Evolutionary conservation across 2,888 invertebrate species (phyloP).

Genomic region (Spodoptera picta): DNA sequence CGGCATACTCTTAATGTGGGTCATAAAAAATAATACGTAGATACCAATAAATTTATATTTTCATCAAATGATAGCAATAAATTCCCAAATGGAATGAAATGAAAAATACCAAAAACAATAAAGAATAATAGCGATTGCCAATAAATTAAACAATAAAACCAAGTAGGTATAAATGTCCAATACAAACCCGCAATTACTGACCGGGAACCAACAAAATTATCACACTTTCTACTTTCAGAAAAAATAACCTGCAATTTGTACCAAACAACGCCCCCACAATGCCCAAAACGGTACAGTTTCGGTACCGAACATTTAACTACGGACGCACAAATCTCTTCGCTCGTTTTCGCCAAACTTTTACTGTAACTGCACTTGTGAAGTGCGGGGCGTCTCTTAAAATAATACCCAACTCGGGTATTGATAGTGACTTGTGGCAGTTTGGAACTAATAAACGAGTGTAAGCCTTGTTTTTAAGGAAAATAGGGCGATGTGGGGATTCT

Average conservation of each 20-base stretch:
- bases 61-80: background rate
- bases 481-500: background rate
- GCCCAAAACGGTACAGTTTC: slow-evolving; percentile 51
- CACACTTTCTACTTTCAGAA: slow-evolving; percentile 21
- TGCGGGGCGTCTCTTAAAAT: slow-evolving; percentile 70
- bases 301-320: slow-evolving; percentile 64
- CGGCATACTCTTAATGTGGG: no score
- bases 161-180: no score
- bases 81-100: no score
- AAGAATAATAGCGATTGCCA: slow-evolving; percentile 2
- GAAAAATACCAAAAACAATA: background rate
- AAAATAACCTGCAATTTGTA: slow-evolving; percentile 35
- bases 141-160: background rate
- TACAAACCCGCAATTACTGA: no score
- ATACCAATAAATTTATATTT: background rate
- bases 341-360: slow-evolving; percentile 75
- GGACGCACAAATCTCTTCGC: slow-evolving; percentile 70
- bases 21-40: no score
- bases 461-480: slow-evolving; percentile 28
- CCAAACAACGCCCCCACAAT: slow-evolving; percentile 43
- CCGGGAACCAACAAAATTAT: background rate
- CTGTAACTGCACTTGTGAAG: slow-evolving; percentile 76
- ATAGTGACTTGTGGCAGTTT: slow-evolving; percentile 57
- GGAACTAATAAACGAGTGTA: slow-evolving; percentile 49
- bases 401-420: slow-evolving; percentile 55